Conservation (phyloP, 2,888 invertebrate genomes). For the Noctua janthina region DNA sequence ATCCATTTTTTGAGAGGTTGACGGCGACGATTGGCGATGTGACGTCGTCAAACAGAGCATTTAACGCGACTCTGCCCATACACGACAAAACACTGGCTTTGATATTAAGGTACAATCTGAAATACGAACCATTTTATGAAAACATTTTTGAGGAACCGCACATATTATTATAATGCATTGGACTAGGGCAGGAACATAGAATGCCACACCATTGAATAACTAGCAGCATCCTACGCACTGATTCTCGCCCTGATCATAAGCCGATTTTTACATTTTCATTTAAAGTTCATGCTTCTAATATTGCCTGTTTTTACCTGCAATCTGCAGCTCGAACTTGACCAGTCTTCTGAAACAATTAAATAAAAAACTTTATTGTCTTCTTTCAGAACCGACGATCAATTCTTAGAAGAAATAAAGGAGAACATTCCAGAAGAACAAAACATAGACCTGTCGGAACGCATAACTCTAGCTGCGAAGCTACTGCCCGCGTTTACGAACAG, state of each 20-base stretch:
- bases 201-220: background rate
- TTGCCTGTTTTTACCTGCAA: background rate
- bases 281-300: background rate
- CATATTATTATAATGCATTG: background rate
- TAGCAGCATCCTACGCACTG: background rate
- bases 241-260: background rate
- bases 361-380: background rate
- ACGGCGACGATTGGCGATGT: constrained; percentile 91
- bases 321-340: background rate
- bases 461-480: constrained; percentile 75
- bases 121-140: background rate
- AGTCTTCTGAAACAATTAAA: background rate
- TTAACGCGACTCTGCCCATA: constrained; percentile 90
- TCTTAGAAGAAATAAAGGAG: constrained; percentile 82
- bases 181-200: background rate
- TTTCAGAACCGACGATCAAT: constrained; percentile 83
- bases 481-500: constrained; percentile 77
- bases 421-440: constrained; percentile 76
- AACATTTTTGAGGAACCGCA: background rate
- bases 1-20: constrained; percentile 91
- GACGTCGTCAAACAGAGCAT: constrained; percentile 91
- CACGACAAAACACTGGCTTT: constrained; percentile 84
- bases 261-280: background rate
- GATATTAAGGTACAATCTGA: constrained; percentile 82
- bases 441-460: constrained; percentile 75